Conservation (phyloP, 2,797 vertebrate genomes). For the Anomalospiza imberbis region DNA sequence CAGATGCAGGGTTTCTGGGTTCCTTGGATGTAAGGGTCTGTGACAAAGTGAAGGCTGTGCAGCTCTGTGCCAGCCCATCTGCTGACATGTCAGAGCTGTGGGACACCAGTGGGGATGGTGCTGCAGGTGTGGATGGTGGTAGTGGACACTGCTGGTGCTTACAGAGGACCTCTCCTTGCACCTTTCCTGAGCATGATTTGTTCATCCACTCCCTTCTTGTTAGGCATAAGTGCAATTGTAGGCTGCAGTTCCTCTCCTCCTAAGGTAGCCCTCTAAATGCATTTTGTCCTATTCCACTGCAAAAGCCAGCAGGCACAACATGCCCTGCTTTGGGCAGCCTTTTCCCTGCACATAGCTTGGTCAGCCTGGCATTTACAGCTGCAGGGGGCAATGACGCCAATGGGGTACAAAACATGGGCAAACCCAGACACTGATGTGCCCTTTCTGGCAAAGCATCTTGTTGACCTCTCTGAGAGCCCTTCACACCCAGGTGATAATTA, state of each 20-base stretch:
- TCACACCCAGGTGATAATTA: background rate
- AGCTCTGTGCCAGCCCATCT: background rate
- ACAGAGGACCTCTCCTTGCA: background rate
- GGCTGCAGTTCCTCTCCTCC: background rate
- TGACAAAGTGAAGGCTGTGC: accelerated
- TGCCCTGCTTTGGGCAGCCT: background rate
- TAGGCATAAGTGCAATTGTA: background rate
- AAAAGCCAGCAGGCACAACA: background rate
- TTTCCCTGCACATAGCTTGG: background rate
- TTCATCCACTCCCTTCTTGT: background rate
- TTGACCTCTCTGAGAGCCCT: background rate
- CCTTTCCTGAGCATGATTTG: background rate
- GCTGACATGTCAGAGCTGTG: background rate
- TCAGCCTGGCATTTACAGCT: background rate
- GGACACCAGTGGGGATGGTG: accelerated
- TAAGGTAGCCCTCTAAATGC: background rate
- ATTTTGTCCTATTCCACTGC: background rate
- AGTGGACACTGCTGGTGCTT: background rate
- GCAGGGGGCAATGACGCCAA: background rate
- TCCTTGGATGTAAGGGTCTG: accelerated
- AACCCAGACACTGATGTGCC: background rate
- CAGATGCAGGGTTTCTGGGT: background rate
- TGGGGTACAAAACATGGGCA: accelerated
- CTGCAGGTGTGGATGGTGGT: background rate
- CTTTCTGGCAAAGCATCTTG: background rate